Evolutionary conservation across 2,113 vertebrate species (phyloP).

Genomic region (Psophia crepitans): DNA sequence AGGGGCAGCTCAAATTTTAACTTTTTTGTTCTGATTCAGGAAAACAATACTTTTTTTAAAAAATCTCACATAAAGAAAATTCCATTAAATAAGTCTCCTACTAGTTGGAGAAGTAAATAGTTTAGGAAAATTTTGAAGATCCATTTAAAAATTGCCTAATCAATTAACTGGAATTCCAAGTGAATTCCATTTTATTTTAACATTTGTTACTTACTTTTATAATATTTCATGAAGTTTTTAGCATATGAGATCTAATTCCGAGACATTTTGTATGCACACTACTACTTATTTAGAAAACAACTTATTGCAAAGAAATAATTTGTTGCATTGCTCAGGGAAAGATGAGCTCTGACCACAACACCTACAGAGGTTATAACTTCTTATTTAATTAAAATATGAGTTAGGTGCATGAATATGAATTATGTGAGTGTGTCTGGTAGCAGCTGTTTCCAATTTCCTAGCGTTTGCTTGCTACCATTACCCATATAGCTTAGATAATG

Average conservation of each 20-base stretch:
- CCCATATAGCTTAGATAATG: neutral
- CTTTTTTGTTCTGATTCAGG: neutral
- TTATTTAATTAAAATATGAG: neutral
- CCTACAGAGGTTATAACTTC: neutral
- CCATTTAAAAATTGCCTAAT: neutral
- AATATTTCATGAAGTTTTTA: neutral
- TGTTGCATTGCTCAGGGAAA: neutral
- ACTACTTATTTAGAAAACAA: neutral
- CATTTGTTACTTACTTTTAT: neutral
- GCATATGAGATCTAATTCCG: neutral
- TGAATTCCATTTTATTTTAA: neutral
- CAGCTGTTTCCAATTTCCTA: neutral
- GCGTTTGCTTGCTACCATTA: neutral
- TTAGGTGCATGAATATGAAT: neutral
- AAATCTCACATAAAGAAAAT: neutral
- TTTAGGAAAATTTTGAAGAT: neutral
- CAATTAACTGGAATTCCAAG: neutral
- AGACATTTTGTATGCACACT: neutral
- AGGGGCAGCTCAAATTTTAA: rapidly evolving
- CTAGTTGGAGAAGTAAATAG: neutral
- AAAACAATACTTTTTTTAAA: neutral
- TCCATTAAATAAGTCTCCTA: neutral
- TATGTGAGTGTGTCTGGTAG: neutral
- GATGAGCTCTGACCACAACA: neutral
- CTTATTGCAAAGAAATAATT: neutral